Percentiles rank a stretch among this genome's conserved stretches.
phyloP scores from a whole-genome alignment of 2,888 invertebrate species.

The Zygaena filipendulae region DNA sequence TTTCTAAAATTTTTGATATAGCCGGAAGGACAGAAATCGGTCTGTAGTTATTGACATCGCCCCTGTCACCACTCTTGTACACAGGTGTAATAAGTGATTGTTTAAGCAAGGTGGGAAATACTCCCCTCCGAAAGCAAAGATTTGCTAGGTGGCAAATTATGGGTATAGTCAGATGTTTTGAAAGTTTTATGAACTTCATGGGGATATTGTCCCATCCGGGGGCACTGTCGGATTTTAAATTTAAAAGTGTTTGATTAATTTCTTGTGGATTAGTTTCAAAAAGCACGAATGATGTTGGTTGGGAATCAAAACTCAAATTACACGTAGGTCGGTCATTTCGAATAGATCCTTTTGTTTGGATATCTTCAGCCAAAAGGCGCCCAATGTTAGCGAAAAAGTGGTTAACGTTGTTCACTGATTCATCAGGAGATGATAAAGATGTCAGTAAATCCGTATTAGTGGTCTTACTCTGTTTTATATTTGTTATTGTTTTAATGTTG shows the following conservation, averaged over 20 bases:
- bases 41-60: slow-evolving; percentile 2
- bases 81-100: too few species aligned
- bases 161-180: background rate
- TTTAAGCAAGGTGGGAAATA: slow-evolving; percentile 1
- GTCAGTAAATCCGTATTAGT: background rate
- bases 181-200: slow-evolving; percentile 1
- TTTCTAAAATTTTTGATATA: slow-evolving; percentile 4
- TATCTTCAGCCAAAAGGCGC: too few species aligned
- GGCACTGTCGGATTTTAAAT: background rate
- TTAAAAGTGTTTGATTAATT: background rate
- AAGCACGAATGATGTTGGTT: too few species aligned
- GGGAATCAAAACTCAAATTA: too few species aligned
- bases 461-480: background rate
- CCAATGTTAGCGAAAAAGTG: background rate
- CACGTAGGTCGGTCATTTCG: too few species aligned
- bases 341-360: too few species aligned
- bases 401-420: too few species aligned
- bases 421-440: background rate
- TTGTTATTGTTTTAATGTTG: too few species aligned
- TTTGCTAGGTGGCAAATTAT: slow-evolving; percentile 4
- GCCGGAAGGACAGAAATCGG: too few species aligned
- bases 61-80: slow-evolving; percentile 1
- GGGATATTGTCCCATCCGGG: slow-evolving; percentile 3
- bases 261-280: too few species aligned
- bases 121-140: background rate